Base-by-base conservation (phyloP, 1,140 invertebrate species). In the Euwallacea similis region DNA sequence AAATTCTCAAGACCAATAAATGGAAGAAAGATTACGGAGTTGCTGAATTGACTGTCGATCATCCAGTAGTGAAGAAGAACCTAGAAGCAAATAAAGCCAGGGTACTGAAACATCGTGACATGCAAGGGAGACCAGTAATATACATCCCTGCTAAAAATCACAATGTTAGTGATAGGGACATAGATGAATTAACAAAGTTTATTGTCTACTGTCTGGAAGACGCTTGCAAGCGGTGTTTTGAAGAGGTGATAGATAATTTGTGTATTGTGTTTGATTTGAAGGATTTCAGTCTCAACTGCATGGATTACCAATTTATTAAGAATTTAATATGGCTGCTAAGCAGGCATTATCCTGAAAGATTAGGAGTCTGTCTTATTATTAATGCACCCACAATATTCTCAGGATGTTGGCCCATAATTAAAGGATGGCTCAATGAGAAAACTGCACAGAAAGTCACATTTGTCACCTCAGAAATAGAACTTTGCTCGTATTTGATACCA, bases 121-220 rank as follows among this genome's bases (percentile, higher is more conserved):
- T 89, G 77, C 78, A 84, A 69, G 90, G 90, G 0, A 82, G 90
- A 74, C 90, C 90, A 42, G 88, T 92, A 42, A 85, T 92, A 62
- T 91, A 91, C 77, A 91, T 92, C 77, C 89, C 90, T 68, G 88
- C 89, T 9, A 90, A 88, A 79, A 90, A 90, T 79, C 90, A 92
- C 77, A 90, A 87, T 80, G 50, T 60, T 4, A 88, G 86, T 78
- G 88, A 89, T 15, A 85, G 90, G 73, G 86, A 90, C 76, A 88
- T 92, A 75, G 88, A 91, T 77, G 89, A 91, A 75, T 80, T 91
- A 42, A 91, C 89, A 7, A 88, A 89, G 74, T 92, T 91, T 77
- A 91, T 91, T 80, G 90, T 92, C 9, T 89, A 86, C 76, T 90
- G 89, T 77, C 81, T 92, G 82, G 90, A 92, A 81, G 87, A 89